Evolutionary conservation across 2,113 vertebrate genomes (phyloP).

Genomic region (Pristiophorus japonicus): DNA sequence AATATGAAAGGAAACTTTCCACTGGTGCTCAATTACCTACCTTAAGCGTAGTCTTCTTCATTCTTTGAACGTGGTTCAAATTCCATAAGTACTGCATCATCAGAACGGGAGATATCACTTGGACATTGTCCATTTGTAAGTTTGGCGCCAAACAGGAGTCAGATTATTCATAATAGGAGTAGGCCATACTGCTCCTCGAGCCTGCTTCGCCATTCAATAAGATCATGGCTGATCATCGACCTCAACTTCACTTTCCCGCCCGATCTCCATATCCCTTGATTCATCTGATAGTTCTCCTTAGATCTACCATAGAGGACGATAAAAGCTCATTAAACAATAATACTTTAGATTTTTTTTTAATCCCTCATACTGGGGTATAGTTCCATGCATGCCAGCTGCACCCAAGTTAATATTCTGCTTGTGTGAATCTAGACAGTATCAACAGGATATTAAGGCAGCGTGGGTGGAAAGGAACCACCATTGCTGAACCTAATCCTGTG

Average conservation of each 20-base stretch:
- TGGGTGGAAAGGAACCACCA: too few species aligned
- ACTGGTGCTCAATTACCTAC: background rate
- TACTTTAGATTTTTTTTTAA: background rate
- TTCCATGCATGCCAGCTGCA: background rate
- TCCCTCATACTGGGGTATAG: background rate
- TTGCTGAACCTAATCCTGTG: too few species aligned
- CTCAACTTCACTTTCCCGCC: too few species aligned
- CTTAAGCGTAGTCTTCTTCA: background rate
- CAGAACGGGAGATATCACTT: background rate
- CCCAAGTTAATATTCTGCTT: background rate
- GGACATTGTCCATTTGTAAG: background rate
- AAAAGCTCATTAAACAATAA: background rate
- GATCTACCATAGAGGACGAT: background rate
- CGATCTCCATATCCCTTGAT: too few species aligned
- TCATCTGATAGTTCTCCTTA: background rate
- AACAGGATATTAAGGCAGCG: too few species aligned
- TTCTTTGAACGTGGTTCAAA: background rate
- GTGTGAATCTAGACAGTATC: too few species aligned
- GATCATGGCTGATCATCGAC: too few species aligned
- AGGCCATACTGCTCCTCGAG: too few species aligned
- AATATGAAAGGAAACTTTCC: background rate
- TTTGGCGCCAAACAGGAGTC: background rate
- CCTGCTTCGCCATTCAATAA: too few species aligned
- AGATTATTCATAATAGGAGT: too few species aligned
- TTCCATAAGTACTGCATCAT: background rate